Evolutionary conservation across 2,113 vertebrate species (phyloP).

Genomic region (Microtus ochrogaster): DNA sequence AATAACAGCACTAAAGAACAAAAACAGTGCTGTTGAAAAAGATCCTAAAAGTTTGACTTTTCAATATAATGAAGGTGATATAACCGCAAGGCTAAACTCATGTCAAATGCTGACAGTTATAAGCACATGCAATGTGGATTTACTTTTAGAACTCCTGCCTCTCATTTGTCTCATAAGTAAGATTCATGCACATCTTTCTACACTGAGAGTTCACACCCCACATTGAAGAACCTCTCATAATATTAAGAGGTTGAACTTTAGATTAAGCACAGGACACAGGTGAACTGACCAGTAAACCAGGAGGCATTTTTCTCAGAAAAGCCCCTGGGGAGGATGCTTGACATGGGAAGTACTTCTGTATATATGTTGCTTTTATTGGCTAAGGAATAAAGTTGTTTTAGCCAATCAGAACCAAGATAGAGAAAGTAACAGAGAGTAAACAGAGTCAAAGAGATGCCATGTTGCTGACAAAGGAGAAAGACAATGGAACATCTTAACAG

Average conservation of each 20-base stretch:
- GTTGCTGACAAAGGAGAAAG: too few species aligned
- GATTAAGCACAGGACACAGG: background rate
- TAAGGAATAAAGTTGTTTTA: too few species aligned
- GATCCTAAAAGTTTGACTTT: background rate
- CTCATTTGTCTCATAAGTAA: background rate
- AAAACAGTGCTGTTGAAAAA: background rate
- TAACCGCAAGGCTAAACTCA: background rate
- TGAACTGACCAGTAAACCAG: slow-evolving; percentile 2
- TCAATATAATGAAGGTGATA: background rate
- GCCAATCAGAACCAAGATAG: too few species aligned
- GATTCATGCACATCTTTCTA: background rate
- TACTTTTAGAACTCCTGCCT: background rate
- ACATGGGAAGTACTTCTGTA: too few species aligned
- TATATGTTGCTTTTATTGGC: too few species aligned
- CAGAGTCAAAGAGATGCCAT: too few species aligned
- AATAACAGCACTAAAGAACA: too few species aligned
- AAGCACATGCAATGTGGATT: background rate
- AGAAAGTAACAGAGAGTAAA: too few species aligned
- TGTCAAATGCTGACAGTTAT: background rate
- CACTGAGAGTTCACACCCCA: slow-evolving; percentile 40
- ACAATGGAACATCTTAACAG: too few species aligned
- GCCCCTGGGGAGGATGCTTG: background rate
- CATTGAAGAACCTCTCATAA: background rate
- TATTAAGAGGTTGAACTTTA: background rate
- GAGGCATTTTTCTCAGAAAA: slow-evolving; percentile 2